A percentile compares a stretch with the other conserved stretches of the same genome.
Evolutionary conservation across 2,113 vertebrate genomes (phyloP).

Genomic region (Myiozetetes cayanensis): DNA sequence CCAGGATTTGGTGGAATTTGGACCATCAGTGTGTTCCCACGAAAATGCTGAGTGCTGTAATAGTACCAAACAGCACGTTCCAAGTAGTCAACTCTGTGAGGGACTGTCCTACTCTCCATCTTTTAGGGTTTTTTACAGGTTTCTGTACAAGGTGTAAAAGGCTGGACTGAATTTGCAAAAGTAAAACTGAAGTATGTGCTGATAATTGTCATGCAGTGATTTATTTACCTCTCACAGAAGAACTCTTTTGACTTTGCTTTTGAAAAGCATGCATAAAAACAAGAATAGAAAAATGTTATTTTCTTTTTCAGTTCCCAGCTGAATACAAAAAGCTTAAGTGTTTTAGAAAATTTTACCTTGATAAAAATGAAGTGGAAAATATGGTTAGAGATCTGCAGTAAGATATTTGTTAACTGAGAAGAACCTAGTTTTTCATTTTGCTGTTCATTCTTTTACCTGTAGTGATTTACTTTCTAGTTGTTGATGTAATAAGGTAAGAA

Average conservation of each 20-base stretch:
- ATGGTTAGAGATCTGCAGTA: background rate
- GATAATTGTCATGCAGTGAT: background rate
- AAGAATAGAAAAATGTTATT: background rate
- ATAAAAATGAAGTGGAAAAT: background rate
- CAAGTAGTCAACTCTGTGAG: background rate
- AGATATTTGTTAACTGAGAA: background rate
- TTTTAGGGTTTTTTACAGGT: background rate
- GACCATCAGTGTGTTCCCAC: background rate
- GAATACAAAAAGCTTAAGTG: background rate
- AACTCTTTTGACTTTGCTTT: background rate
- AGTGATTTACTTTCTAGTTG: background rate
- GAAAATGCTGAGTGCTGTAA: background rate
- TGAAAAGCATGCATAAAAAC: background rate
- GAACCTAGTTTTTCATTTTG: background rate
- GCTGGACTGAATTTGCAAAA: background rate
- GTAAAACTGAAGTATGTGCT: background rate
- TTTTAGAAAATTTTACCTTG: background rate
- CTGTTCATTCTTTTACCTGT: background rate
- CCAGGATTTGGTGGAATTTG: background rate
- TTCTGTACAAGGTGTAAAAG: background rate
- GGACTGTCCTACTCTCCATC: background rate
- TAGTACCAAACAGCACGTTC: background rate
- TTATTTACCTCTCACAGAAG: background rate
- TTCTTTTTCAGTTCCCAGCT: background rate
- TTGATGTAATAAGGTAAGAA: background rate